Evolutionary conservation across 35 echinoderm and acorn worm species (phyloP), one percentile per base, ranked within the genome.

Genomic region (Diadema setosum): DNA sequence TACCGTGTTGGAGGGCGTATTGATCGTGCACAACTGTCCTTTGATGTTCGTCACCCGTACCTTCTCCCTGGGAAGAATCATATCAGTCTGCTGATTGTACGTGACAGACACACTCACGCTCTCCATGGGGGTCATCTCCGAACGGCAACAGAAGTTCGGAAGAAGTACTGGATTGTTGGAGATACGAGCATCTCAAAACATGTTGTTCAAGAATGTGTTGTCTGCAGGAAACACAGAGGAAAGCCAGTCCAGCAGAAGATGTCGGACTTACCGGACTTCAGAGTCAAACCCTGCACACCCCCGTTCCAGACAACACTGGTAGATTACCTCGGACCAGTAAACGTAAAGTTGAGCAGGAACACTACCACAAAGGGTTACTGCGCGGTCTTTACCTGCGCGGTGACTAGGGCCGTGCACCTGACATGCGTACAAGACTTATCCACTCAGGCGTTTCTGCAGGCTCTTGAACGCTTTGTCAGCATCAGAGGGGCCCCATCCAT

Each of bases 401-500:
- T 94, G 8, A 94, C 87, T 0, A 87, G 91, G 75, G 89, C 85
- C 57, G 91, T 93, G 7, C 91, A 88, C 32, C 42, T 93, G 34
- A 93, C 85, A 16, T 93, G 91, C 59, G 91, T 93, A 18, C 91
- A 93, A 80, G 91, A 93, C 60, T 46, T 93, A 60, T 88, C 91
- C 20, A 88, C 91, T 2, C 75, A 42, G 56, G 85, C 85, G 11
- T 93, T 93, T 46, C 75, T 93, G 20, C 90, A 93, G 59, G 91
- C 91, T 34, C n/a, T 93, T 41, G 91, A 93, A 39, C 34, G 91
- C 30, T 93, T 93, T 34, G 59, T 93, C 20, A 93, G 91, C 60
- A 70, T 88, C 31, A 82, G 91, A 70, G 91, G 91, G 56, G 90
- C 85, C 0, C 85, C 91, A 17, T 93, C 91, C 43, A 2, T 88